A percentile compares a stretch with the other conserved stretches of the same genome.
Evolutionary conservation across 2,888 invertebrate genomes (phyloP).

Genomic region (Zhuqinia jingwanae): DNA sequence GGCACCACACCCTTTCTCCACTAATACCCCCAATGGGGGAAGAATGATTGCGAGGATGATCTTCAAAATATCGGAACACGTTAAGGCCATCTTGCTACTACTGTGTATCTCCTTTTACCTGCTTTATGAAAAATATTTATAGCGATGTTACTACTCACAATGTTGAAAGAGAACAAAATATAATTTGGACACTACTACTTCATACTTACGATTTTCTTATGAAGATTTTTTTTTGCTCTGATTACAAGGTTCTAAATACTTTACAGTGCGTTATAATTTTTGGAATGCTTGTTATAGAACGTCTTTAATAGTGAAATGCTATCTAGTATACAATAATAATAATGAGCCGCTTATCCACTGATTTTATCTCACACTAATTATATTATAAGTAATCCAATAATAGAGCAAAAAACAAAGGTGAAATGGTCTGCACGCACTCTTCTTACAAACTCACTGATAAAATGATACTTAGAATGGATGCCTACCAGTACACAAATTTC

Average conservation of each 20-base stretch:
- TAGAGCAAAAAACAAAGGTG: background rate
- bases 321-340: no score
- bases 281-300: background rate
- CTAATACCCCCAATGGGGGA: conserved; percentile 77
- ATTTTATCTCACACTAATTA: conserved; percentile 1
- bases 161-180: no score
- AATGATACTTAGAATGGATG: background rate
- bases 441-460: no score
- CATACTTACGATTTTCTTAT: no score
- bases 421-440: background rate
- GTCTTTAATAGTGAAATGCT: background rate
- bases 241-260: background rate
- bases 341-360: no score
- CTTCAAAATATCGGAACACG: conserved; percentile 74
- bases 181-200: background rate
- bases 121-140: no score
- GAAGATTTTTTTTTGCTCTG: conserved; percentile 24
- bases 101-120: no score
- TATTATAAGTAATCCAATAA: background rate
- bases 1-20: conserved; percentile 77
- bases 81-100: conserved; percentile 75
- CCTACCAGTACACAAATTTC: background rate
- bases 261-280: no score
- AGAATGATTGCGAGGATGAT: conserved; percentile 77
- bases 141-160: no score